Base-by-base conservation (phyloP, 2,888 invertebrate species). In the Mylabris sibirica region DNA sequence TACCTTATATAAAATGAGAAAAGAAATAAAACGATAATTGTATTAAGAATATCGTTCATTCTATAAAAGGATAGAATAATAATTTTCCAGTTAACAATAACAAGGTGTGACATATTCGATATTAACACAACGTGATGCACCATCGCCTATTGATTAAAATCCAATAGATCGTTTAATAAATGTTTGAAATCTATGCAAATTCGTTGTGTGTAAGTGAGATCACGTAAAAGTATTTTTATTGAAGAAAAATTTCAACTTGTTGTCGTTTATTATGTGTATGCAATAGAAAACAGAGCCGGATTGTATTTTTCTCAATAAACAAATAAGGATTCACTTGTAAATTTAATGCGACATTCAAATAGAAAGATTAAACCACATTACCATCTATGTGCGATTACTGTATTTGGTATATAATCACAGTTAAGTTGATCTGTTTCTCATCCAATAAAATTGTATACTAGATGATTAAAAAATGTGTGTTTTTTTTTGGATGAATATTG, bases 81-180 rank as follows among this genome's bases (percentile, higher is more conserved):
- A 38, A 44, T 67, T 67, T 53, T 68, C 34, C 20, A 57, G 26
- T 30, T n/a, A 26, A 68, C 68, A 68, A 68, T 68, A 65, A 68
- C 68, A 60, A 68, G 68, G 68, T 65, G 68, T 62, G 68, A 65
- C 64, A 61, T 62, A 65, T 65, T 53, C 20, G 59, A 66, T 61
- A 66, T 53, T 30, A 63, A 62, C 30, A 35, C 44, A 41, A 41
- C 62, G 41, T 62, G 62, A 64, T 49, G 35, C 49, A 38, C 60
- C 34, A 22, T 64, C 60, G 59, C 30, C 61, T 26, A 49, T 61
- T 68, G 68, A 68, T 68, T 68, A 68, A 53, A 68, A 64, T 62
- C 57, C 6, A 57, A 38, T 35, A 35, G 57, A 68, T 68, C 38
- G 64, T 64, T 68, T 68, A 68, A 64, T 68, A 38, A 67, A 49